Evolutionary conservation across 2,797 vertebrate species (phyloP), one percentile per base, ranked within the genome.

Genomic region (Sphenodon punctatus): DNA sequence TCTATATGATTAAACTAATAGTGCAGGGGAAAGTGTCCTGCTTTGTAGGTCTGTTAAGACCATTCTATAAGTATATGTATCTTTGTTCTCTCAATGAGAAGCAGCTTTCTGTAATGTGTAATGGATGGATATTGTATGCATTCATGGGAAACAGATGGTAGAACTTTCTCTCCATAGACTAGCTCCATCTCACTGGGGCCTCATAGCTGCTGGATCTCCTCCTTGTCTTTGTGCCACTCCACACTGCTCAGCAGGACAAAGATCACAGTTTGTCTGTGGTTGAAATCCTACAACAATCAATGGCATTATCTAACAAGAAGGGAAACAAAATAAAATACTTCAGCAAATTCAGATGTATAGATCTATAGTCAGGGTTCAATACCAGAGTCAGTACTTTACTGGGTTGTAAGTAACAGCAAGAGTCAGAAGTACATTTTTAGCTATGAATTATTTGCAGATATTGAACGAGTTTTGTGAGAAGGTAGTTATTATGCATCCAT

Each of bases 331-430:
- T 20, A 14, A 78, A 45, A 53, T 42, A 42, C 43, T 15, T 76
- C 38, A 65, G 73, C 64, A 85, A 80, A 80, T 80, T 75, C 77
- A 78, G 78, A 71, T 87, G n/a, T 42, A 23, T 41, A 60, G 56
- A 59, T 68, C 23, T 71, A 69, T 43, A 56, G 46, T 34, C 7
- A 9, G n/a, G n/a, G n/a, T n/a, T n/a, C n/a, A n/a, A n/a, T n/a
- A n/a, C n/a, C n/a, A n/a, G n/a, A n/a, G 66, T 75, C 70, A 84
- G 75, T 78, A 56, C 16, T 71, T 7, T 60, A 3, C 56, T 81
- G 49, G 19, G 32, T 73, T 80, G 32, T 56, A 66, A 68, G 78
- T 46, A 73, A 51, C 14, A 51, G 41, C 2, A 8, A 0, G 1
- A 55, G 39, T 88, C 20, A n/a, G 9, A 27, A 51, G 49, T 4